Conservation (phyloP, 1,140 invertebrate genomes). For the Drosophila equinoxialis region DNA sequence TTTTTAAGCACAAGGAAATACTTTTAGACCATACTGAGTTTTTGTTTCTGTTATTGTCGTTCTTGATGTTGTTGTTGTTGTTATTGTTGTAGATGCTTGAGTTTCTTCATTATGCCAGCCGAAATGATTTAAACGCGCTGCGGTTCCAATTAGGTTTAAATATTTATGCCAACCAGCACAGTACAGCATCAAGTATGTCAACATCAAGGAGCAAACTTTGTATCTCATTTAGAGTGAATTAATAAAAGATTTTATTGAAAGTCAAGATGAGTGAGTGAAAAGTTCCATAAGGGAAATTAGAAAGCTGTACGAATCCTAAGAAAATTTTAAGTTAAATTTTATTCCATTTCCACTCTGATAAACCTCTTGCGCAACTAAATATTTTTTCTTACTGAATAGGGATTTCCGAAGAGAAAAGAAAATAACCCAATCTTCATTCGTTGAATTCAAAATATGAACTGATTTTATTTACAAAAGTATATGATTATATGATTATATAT, state of each 20-base stretch:
- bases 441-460: too few species aligned
- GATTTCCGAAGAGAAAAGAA: too few species aligned
- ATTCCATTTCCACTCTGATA: not conserved
- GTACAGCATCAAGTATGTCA: constrained; percentile 14
- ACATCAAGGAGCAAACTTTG: constrained; percentile 26
- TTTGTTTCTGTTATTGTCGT: constrained; percentile 34
- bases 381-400: too few species aligned
- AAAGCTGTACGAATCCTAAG: constrained; percentile 29
- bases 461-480: too few species aligned
- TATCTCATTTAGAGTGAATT: constrained; percentile 22
- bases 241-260: constrained; percentile 26
- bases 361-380: not conserved
- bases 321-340: not conserved
- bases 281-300: constrained; percentile 13
- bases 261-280: not conserved
- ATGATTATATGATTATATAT: too few species aligned
- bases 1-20: constrained; percentile 65
- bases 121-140: constrained; percentile 47
- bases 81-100: constrained; percentile 23
- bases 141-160: constrained; percentile 59
- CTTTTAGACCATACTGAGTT: constrained; percentile 73
- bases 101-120: constrained; percentile 28
- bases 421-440: too few species aligned
- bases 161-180: constrained; percentile 44
- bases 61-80: not conserved